Evolutionary conservation across 2,888 invertebrate genomes (phyloP), one percentile per base, ranked within the genome.

Genomic region (Cryptophagus acutangulus): DNA sequence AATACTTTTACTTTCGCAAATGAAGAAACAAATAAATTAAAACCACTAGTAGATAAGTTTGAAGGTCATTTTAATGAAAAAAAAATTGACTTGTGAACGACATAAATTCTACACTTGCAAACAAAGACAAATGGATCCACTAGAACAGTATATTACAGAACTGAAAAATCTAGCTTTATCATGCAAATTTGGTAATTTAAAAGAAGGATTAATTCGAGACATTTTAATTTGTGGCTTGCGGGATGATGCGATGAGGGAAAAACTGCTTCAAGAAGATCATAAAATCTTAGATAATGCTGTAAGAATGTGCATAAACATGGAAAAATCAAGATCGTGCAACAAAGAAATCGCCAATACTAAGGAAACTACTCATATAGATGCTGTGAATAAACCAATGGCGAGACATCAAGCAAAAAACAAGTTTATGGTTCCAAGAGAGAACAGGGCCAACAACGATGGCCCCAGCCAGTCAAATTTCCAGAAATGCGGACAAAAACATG

Each of bases 231-330:
- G 45, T 35, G 45, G 45, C 4, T 14, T 42, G 12, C 17, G 20
- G 13, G 38, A 31, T 5, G 35, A 35, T 10, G 31, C 33, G 26
- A 15, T 49, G 8, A 38, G 48, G 14, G 45, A 51, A 38, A 38
- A 46, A 26, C 34, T 51, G n/a, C 31, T 54, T 1, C 33, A 40
- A 38, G 47, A 46, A 33, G 40, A 38, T 14, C 28, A 28, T 4
- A 26, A 43, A 14, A 38, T 39, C 1, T 24, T 51, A 4, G 41
- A 38, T 5, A 43, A 39, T 17, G 40, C 43, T 8, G n/a, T 47
- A 10, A 40, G 38, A 28, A 33, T 40, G 2, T 47, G 47, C 37
- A n/a, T 38, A 13, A 41, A 40, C 8, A 36, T 45, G 14, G 43
- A 47, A 15, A 16, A 38, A 2, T 40, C 45, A 1, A 30, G 28